Base-by-base conservation (phyloP, 2,797 vertebrate species). In the Molothrus aeneus region DNA sequence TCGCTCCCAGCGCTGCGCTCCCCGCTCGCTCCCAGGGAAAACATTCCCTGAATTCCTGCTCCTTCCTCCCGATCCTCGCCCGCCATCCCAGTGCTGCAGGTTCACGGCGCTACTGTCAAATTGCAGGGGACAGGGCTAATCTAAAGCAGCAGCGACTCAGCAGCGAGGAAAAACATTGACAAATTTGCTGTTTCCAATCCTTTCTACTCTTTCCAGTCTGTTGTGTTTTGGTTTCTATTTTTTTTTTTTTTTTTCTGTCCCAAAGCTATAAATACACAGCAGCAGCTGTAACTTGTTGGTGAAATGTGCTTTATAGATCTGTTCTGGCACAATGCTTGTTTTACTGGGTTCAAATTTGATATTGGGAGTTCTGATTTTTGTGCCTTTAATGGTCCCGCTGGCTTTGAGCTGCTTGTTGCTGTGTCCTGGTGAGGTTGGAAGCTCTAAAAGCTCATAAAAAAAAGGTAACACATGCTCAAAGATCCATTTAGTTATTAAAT, bases 251-350 rank as follows among this genome's bases (percentile, higher is more conserved):
- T 63, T 32, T 40, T 31, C 15, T 15, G 3, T 31, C 53, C 51
- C n/a, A 22, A 61, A 85, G 53, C 85, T 53, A 95, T 94, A 94
- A 96, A 95, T 95, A 94, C 72, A 40, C 81, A 86, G 68, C 92
- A 56, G 91, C 99, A 99, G 99, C 99, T 99, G 99, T 90, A 93
- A 95, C 94, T 78, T 96, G 97, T 99, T 98, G 96, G 83, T 28
- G 91, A 90, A 96, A 96, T 95, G 94, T 96, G 96, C 98, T 98
- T 98, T 98, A 97, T 94, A 85, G 96, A 98, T 97, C 97, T 97
- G 93, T 97, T 98, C 98, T 98, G 98, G 98, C 98, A 98, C 98
- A 95, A 98, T 95, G 95, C 94, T 95, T 98, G 26, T 99, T 99
- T 98, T 96, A 90, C 97, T 98, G 98, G 97, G 98, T 98, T 98